Evolutionary conservation across 2,888 invertebrate genomes (phyloP).

Genomic region (Cataglyphis cursor): DNA sequence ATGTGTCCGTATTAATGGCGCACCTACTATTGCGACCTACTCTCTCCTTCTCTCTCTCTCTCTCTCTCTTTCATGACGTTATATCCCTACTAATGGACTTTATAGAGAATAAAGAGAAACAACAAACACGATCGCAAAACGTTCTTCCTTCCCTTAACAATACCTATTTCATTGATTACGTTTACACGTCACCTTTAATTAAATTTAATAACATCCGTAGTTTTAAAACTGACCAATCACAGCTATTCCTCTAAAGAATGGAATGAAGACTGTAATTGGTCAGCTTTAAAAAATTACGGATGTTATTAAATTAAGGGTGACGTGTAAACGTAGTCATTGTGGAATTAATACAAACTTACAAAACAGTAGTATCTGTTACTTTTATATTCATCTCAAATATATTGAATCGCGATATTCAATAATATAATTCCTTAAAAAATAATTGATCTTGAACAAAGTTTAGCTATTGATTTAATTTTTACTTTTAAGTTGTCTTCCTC

Average conservation of each 20-base stretch:
- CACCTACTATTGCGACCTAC: not conserved
- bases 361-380: not conserved
- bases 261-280: no score
- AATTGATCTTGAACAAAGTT: not conserved
- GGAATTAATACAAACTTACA: not conserved
- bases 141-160: not conserved
- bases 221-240: no score
- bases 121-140: not conserved
- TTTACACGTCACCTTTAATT: no score
- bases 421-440: not conserved
- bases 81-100: not conserved
- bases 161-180: not conserved
- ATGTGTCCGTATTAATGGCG: conserved; percentile 19
- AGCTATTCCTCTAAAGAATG: no score
- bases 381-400: not conserved
- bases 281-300: no score
- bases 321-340: not conserved
- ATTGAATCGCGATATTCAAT: not conserved
- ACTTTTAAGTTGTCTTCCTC: not conserved
- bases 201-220: no score
- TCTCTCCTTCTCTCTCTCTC: not conserved
- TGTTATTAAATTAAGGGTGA: no score
- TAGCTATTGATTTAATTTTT: not conserved
- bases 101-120: not conserved
- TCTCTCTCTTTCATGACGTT: not conserved